These are phyloP conservation scores for Semaprochilodus insignis DNA, from an alignment of 2,797 vertebrate species.

Conservation along the genomic window DNA sequence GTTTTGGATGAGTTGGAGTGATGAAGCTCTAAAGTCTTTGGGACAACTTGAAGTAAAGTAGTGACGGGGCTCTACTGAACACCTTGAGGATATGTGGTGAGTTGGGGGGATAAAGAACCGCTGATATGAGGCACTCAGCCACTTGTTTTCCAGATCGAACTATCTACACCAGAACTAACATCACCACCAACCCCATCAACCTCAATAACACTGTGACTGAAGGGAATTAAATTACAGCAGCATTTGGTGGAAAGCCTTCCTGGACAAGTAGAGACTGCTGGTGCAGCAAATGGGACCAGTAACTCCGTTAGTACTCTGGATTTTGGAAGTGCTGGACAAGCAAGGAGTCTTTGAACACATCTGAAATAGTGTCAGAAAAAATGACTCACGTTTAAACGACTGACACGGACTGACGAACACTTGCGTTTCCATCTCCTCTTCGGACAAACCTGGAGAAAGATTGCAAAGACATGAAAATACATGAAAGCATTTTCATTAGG, in stretches of 20 bases:
- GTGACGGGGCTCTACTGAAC: too few species aligned
- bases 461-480: neutral
- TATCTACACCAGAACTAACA: too few species aligned
- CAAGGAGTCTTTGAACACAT: neutral
- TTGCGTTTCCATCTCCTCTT: constrained; percentile 76
- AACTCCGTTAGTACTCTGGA: neutral
- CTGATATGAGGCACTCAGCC: too few species aligned
- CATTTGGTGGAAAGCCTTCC: neutral
- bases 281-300: neutral
- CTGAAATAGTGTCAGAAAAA: neutral
- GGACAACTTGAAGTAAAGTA: too few species aligned
- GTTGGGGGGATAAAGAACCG: too few species aligned
- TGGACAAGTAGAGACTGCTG: neutral
- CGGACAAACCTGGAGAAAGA: constrained; percentile 10
- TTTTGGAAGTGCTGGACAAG: neutral
- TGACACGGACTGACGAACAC: constrained; percentile 66
- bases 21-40: too few species aligned
- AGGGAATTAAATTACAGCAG: neutral
- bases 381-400: constrained; percentile 64
- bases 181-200: neutral
- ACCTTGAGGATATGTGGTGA: too few species aligned
- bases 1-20: neutral
- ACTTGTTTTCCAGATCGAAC: too few species aligned
- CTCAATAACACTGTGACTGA: neutral
- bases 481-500: neutral